Evolutionary conservation across 2,888 invertebrate genomes (phyloP), one percentile per base, ranked within the genome.

Genomic region (Eulithis prunata): DNA sequence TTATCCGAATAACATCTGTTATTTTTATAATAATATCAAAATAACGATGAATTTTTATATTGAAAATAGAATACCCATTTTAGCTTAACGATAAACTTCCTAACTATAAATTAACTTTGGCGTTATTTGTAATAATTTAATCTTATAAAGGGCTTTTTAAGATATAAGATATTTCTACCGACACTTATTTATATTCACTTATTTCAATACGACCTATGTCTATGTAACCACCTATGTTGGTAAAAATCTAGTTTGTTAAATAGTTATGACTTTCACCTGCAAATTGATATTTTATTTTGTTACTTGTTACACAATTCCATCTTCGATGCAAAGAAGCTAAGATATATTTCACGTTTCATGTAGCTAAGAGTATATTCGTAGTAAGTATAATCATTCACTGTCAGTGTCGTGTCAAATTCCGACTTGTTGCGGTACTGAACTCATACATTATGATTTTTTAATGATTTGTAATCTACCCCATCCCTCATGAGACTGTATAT

Each of bases 331-430:
- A n/a, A 43, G 45, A 57, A 49, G 43, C 45, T 28, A 38, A 57
- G 51, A 45, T 57, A 57, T 36, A 52, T 52, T 54, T 54, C 41
- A 49, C 49, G 3, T 45, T 43, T 45, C 43, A 51, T 13, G 14
- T 43, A 54, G 38, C 58, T 38, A 12, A 36, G 43, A 41, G 28
- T 49, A 57, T 28, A 57, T 65, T 53, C 43, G 38, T 8, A 43
- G 43, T 38, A 56, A 43, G 43, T 38, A 56, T 58, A 66, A 72
- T 72, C 71, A 61, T 68, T 71, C 72, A 72, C 58, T 66, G 68
- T 68, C 71, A 69, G 57, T 47, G 66, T 68, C 69, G 55, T 63
- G 54, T 68, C 62, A 57, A 60, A 72, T 69, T 62, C 68, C 69
- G 65, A 43, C 43, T 56, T 66, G 63, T 60, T 62, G 62, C 58